Evolutionary conservation across 1,140 invertebrate species (phyloP).

Genomic region (Zophobas morio): DNA sequence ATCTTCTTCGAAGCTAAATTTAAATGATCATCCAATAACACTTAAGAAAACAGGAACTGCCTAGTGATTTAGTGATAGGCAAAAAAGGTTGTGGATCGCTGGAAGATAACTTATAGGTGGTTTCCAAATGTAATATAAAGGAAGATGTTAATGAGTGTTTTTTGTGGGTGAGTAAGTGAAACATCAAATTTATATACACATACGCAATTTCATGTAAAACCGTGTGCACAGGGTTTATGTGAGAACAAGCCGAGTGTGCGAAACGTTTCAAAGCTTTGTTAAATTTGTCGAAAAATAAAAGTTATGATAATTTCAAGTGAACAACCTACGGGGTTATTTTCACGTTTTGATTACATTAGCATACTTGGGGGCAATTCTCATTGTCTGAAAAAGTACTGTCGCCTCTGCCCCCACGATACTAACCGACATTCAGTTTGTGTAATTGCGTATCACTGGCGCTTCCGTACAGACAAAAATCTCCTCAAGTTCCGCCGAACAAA

Average conservation of each 20-base stretch:
- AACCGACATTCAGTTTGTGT: constrained; percentile 35
- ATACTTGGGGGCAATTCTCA: constrained; percentile 21
- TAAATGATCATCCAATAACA: too few species aligned
- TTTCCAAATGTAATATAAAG: too few species aligned
- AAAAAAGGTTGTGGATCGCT: too few species aligned
- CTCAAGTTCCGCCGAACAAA: constrained; percentile 28
- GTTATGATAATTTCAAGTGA: constrained; percentile 24
- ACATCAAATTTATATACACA: not conserved
- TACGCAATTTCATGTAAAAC: not conserved
- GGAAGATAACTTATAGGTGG: too few species aligned
- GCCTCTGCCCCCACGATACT: constrained; percentile 13
- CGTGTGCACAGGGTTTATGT: not conserved
- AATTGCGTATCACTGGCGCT: constrained; percentile 34
- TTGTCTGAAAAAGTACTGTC: constrained; percentile 29
- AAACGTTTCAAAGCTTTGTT: constrained; percentile 4
- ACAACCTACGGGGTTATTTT: constrained; percentile 17
- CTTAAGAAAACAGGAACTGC: too few species aligned
- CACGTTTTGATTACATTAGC: constrained; percentile 36
- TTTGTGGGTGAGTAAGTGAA: not conserved
- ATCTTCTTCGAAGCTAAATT: too few species aligned
- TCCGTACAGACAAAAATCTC: constrained; percentile 31
- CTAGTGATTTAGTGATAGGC: too few species aligned
- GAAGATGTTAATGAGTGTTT: not conserved
- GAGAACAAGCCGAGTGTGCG: not conserved
- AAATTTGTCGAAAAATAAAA: constrained; percentile 25